Percentiles rank a stretch among this genome's conserved stretches.
These are phyloP conservation scores for Galerucella calmariensis DNA, from an alignment of 2,888 invertebrate species.

Conservation along the genomic window DNA sequence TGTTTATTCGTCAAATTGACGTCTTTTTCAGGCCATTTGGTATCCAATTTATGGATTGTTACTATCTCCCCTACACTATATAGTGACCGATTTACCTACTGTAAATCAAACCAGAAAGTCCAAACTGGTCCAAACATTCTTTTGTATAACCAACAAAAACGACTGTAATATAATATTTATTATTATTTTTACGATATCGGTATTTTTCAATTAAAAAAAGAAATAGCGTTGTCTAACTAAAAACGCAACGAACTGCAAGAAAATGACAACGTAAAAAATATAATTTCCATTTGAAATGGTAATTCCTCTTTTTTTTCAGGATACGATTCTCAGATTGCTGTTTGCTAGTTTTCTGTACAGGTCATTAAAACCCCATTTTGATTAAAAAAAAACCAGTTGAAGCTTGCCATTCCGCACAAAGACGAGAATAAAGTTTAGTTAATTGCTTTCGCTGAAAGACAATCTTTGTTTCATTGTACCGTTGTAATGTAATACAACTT, in stretches of 20 bases:
- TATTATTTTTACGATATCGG: neutral
- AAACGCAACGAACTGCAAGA: neutral
- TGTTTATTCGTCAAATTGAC: no score
- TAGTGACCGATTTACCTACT: no score
- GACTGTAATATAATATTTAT: no score
- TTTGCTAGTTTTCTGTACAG: constrained; percentile 3
- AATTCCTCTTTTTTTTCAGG: neutral
- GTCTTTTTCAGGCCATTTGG: no score
- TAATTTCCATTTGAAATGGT: constrained; percentile 6
- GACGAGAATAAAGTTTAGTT: neutral
- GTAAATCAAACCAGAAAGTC: no score
- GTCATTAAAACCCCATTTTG: constrained; percentile 17
- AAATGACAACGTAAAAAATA: constrained; percentile 4
- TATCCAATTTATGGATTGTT: no score
- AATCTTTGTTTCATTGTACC: constrained; percentile 5
- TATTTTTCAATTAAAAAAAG: neutral
- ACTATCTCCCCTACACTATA: no score
- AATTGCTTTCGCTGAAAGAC: constrained; percentile 7
- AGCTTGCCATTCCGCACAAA: neutral
- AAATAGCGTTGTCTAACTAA: neutral
- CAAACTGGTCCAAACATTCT: no score
- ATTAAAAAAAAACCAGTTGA: constrained; percentile 4
- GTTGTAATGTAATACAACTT: constrained; percentile 1
- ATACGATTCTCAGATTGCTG: neutral
- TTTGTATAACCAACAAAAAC: no score